phyloP scores from a whole-genome alignment of 2,113 vertebrate species.

The Rhodinocichla rosea region DNA sequence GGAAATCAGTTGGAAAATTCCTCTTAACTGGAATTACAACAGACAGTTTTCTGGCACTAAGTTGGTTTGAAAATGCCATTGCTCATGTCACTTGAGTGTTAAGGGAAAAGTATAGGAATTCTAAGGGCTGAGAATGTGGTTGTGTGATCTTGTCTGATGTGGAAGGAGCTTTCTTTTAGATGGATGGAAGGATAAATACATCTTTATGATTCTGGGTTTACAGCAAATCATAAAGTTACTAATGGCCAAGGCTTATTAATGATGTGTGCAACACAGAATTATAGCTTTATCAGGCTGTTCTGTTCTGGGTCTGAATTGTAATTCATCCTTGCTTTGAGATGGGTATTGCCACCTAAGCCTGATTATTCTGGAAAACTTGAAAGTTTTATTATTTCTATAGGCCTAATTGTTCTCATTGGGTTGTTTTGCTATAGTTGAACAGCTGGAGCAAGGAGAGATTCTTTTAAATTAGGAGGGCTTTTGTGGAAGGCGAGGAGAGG shows the following conservation, averaged over 20 bases:
- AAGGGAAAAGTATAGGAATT: neutral
- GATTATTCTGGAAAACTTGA: neutral
- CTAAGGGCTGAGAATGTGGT: neutral
- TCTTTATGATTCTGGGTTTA: neutral
- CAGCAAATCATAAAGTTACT: conserved; percentile 18
- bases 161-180: neutral
- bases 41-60: neutral
- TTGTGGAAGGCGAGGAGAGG: neutral
- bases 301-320: neutral
- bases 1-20: neutral
- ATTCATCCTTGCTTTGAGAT: neutral
- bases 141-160: neutral
- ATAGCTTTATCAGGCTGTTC: neutral
- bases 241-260: conserved; percentile 7
- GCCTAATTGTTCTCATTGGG: neutral
- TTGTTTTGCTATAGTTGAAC: neutral
- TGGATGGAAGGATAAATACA: neutral
- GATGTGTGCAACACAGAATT: neutral
- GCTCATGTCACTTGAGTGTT: neutral
- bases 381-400: neutral
- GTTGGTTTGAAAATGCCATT: neutral
- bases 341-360: neutral
- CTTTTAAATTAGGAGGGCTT: neutral
- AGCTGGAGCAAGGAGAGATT: neutral
- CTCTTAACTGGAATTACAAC: neutral